These are phyloP conservation scores for Hemithea aestivaria DNA, from an alignment of 2,888 invertebrate species.

Conservation along the genomic window DNA sequence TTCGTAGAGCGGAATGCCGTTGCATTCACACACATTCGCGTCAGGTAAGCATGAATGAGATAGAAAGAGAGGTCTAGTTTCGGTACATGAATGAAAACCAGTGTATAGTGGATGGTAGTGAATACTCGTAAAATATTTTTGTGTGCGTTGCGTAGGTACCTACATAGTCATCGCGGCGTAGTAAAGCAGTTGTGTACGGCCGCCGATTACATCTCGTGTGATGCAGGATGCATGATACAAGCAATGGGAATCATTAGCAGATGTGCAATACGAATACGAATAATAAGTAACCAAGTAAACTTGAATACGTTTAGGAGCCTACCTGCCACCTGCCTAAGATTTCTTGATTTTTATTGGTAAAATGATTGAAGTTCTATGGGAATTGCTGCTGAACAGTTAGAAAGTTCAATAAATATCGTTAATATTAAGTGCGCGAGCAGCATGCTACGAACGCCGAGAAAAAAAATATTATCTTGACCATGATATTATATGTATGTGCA, in stretches of 20 bases:
- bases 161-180: slow-evolving; percentile 20
- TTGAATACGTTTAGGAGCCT: too few species aligned
- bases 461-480: too few species aligned
- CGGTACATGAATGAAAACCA: slow-evolving; percentile 75
- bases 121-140: slow-evolving; percentile 60
- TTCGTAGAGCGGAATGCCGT: slow-evolving; percentile 54
- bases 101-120: slow-evolving; percentile 64
- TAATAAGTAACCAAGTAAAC: too few species aligned
- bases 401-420: too few species aligned
- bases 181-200: slow-evolving; percentile 5
- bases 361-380: too few species aligned
- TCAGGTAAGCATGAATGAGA: slow-evolving; percentile 57
- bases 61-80: slow-evolving; percentile 71
- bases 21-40: slow-evolving; percentile 47
- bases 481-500: too few species aligned
- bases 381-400: too few species aligned
- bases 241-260: too few species aligned
- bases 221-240: slow-evolving; percentile 4
- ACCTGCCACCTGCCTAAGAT: too few species aligned
- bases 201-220: neutral
- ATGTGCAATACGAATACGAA: slow-evolving; percentile 7
- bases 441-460: too few species aligned
- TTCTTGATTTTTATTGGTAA: too few species aligned
- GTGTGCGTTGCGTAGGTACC: slow-evolving; percentile 50
- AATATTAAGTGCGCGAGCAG: too few species aligned